Percentiles rank a stretch among this genome's conserved stretches.
Conservation (phyloP, 2,797 vertebrate species). For the Bufotes viridis region DNA sequence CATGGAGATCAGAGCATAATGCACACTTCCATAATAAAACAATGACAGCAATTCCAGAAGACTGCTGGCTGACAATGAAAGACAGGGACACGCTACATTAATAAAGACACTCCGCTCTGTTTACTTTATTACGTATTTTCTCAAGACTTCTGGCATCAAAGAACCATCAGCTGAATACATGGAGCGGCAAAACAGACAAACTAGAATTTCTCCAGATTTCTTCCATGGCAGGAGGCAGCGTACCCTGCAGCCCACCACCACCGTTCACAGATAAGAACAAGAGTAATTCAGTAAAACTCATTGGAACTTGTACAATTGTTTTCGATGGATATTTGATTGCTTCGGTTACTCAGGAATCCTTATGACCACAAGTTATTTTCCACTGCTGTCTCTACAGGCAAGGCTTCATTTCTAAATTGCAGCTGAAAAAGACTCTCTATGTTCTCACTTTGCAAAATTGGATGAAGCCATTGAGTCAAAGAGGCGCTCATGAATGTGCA, state of each 20-base stretch:
- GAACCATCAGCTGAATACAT: not conserved
- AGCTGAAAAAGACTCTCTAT: not conserved
- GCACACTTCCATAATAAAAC: conserved; percentile 34
- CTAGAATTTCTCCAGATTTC: not conserved
- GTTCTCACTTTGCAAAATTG: not conserved
- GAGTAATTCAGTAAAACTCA: not conserved
- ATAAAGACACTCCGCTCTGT: not conserved
- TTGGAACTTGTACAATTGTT: not conserved
- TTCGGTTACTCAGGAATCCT: not conserved
- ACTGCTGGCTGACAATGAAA: conserved; percentile 39
- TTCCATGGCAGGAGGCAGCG: not conserved
- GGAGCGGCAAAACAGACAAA: not conserved
- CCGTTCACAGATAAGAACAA: not conserved
- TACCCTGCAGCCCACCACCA: not conserved
- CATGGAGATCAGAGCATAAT: conserved; percentile 31
- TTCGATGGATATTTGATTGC: not conserved
- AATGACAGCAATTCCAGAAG: conserved; percentile 22
- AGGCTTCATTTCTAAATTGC: not conserved
- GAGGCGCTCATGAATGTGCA: not conserved
- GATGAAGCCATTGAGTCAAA: not conserved
- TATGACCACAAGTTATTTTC: not conserved
- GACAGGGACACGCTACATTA: not conserved
- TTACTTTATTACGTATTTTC: conserved; percentile 49
- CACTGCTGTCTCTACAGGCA: not conserved
- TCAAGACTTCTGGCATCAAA: conserved; percentile 38